Conservation (phyloP, 2,797 vertebrate species). For the Loriculus beryllinus region DNA sequence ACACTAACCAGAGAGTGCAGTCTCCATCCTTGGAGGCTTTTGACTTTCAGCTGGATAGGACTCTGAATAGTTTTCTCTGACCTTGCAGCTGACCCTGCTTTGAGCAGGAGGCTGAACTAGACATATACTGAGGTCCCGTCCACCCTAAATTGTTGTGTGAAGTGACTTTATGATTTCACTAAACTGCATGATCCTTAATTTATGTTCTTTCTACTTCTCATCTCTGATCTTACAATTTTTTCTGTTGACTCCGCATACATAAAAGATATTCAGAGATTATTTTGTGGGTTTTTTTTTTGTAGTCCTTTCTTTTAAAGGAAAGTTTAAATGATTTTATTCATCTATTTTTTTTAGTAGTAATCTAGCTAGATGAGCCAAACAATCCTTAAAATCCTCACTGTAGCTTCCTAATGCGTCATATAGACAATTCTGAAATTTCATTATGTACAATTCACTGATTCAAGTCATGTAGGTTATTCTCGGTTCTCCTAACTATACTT, state of each 20-base stretch:
- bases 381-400: neutral
- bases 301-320: neutral
- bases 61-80: neutral
- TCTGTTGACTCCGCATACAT: neutral
- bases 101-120: neutral
- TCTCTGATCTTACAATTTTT: neutral
- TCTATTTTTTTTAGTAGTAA: neutral
- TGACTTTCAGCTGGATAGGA: neutral
- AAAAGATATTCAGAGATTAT: neutral
- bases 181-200: neutral
- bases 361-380: neutral
- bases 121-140: neutral
- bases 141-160: neutral
- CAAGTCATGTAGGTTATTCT: neutral
- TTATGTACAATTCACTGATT: neutral
- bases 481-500: neutral
- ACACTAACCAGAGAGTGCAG: neutral
- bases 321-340: neutral
- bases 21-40: neutral
- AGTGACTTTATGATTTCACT: neutral
- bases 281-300: neutral
- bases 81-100: neutral
- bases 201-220: neutral
- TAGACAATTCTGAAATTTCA: neutral
- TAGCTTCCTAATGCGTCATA: neutral